Evolutionary conservation across 1,140 invertebrate species (phyloP).

Genomic region (Drosophila funebris): DNA sequence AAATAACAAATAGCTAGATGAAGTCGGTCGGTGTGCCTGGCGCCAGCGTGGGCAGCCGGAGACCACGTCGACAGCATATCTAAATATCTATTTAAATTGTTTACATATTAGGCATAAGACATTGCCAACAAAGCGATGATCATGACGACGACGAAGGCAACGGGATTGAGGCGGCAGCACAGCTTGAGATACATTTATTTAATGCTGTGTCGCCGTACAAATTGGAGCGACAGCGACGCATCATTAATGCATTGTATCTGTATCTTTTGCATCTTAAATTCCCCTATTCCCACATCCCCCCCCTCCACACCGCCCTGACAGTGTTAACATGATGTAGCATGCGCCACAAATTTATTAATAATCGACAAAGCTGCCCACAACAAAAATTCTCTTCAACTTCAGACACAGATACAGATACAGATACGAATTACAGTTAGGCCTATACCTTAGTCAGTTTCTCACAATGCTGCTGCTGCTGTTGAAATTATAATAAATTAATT

Average conservation of each 20-base stretch:
- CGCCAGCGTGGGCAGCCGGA: slow-evolving; percentile 67
- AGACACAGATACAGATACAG: not conserved
- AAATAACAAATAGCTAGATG: slow-evolving; percentile 76
- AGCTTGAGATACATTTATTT: slow-evolving; percentile 79
- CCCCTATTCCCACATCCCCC: not conserved
- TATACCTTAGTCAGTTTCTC: slow-evolving; percentile 2
- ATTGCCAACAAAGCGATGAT: not conserved
- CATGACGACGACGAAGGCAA: too few species aligned
- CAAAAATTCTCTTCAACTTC: not conserved
- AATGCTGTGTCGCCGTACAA: slow-evolving; percentile 70
- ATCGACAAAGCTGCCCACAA: slow-evolving; percentile 53
- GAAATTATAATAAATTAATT: slow-evolving; percentile 81
- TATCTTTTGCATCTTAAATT: slow-evolving; percentile 29
- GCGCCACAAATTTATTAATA: slow-evolving; percentile 60
- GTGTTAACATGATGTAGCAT: slow-evolving; percentile 73
- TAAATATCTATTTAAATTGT: slow-evolving; percentile 81
- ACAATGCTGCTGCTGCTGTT: slow-evolving; percentile 42
- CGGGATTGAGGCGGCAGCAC: slow-evolving; percentile 38
- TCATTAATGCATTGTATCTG: slow-evolving; percentile 56
- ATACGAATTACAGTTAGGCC: slow-evolving; percentile 7
- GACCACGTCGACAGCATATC: slow-evolving; percentile 60
- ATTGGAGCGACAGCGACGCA: slow-evolving; percentile 54
- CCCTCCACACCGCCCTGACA: slow-evolving; percentile 26
- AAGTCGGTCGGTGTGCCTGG: slow-evolving; percentile 41
- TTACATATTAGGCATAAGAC: slow-evolving; percentile 62